Conservation (phyloP, 1,140 invertebrate genomes). For the Mactra quadrangularis region DNA sequence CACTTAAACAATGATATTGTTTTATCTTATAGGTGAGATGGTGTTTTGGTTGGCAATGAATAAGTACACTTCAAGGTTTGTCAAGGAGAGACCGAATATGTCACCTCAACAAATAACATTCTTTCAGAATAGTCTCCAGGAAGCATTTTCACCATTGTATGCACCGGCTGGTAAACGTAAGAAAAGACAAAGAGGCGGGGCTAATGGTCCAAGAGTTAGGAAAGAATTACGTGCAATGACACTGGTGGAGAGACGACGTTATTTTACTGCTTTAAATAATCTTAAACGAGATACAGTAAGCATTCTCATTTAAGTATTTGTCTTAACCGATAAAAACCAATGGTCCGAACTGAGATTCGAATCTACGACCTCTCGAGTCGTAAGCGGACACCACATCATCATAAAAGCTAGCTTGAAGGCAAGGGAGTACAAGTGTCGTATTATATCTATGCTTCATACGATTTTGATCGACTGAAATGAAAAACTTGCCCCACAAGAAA, state of each 20-base stretch:
- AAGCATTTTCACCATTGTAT: background rate
- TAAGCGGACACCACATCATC: too few species aligned
- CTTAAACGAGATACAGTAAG: constrained; percentile 36
- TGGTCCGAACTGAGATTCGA: too few species aligned
- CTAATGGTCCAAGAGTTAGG: background rate
- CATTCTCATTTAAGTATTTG: too few species aligned
- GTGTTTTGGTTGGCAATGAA: constrained; percentile 37
- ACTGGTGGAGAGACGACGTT: background rate
- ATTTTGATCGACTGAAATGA: too few species aligned
- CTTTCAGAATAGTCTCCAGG: background rate
- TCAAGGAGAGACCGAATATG: constrained; percentile 4
- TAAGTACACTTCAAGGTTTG: constrained; percentile 16
- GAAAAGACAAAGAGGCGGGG: constrained; percentile 44
- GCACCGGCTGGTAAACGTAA: background rate
- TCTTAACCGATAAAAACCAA: too few species aligned
- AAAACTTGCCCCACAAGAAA: background rate
- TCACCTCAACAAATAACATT: background rate
- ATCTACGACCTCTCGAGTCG: too few species aligned
- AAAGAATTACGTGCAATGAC: constrained; percentile 35
- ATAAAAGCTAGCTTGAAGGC: too few species aligned
- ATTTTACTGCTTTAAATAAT: constrained; percentile 26
- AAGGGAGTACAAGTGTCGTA: too few species aligned
- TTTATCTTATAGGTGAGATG: constrained; percentile 9
- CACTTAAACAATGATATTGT: background rate
- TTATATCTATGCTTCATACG: too few species aligned